Percentiles rank a stretch among this genome's conserved stretches.
These are phyloP conservation scores for Eunapius fragilis DNA, from an alignment of 37 sponge, comb jelly and placozoan genomes.

Conservation along the genomic window DNA sequence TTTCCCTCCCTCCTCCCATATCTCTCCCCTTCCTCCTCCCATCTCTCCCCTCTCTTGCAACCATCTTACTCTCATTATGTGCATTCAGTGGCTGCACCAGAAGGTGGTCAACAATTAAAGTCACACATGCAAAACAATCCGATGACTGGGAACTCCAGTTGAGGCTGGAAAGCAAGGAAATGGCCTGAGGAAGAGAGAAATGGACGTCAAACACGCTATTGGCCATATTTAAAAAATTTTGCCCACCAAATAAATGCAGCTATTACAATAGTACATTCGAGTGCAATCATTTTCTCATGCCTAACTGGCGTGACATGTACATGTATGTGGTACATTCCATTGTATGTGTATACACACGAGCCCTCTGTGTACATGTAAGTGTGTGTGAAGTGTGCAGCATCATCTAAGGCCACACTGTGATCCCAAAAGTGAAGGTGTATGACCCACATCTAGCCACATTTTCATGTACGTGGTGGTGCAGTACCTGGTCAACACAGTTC, in stretches of 20 bases:
- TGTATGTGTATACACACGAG: not conserved
- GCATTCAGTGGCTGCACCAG: slow-evolving; percentile 53
- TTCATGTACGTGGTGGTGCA: too few relatives aligned
- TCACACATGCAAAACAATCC: slow-evolving; percentile 42
- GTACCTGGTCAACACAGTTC: slow-evolving; percentile 29
- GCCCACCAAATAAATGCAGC: too few relatives aligned
- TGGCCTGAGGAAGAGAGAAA: slow-evolving; percentile 24
- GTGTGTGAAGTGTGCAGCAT: not conserved
- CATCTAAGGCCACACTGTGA: not conserved
- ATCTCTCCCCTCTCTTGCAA: too few relatives aligned
- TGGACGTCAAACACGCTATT: too few relatives aligned
- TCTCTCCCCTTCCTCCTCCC: too few relatives aligned
- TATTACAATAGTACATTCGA: too few relatives aligned
- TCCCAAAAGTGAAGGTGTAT: too few relatives aligned
- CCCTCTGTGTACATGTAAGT: not conserved
- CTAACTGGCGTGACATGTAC: too few relatives aligned
- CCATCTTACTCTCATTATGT: slow-evolving; percentile 53
- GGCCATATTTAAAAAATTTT: too few relatives aligned
- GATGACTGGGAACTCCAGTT: slow-evolving; percentile 54
- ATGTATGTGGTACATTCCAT: not conserved
- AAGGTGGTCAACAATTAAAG: slow-evolving; percentile 66
- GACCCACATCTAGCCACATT: too few relatives aligned
- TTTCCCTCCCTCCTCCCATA: too few relatives aligned
- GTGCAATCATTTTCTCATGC: too few relatives aligned
- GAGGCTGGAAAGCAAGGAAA: slow-evolving; percentile 26